Evolutionary conservation across 2,797 vertebrate species (phyloP).

Genomic region (Clamator glandarius): DNA sequence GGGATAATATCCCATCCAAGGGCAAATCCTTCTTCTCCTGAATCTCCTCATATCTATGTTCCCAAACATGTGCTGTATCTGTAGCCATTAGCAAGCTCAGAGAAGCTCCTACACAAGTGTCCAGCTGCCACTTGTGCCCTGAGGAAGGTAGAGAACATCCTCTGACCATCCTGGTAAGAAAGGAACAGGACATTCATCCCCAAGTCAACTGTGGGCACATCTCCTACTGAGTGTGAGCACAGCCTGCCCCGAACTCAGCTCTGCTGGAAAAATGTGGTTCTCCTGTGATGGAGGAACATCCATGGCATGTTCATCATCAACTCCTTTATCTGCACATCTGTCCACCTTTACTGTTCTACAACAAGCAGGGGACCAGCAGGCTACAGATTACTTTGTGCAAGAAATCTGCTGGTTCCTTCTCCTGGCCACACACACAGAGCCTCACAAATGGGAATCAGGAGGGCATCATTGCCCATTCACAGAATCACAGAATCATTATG

Average conservation of each 20-base stretch:
- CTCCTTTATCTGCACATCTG: not conserved
- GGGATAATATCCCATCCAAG: not conserved
- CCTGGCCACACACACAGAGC: not conserved
- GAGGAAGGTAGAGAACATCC: not conserved
- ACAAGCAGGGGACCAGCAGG: not conserved
- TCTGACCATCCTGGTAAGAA: not conserved
- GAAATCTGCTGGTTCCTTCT: not conserved
- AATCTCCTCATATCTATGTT: fast-evolving
- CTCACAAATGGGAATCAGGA: not conserved
- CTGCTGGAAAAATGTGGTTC: not conserved
- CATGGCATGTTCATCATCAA: not conserved
- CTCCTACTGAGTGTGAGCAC: not conserved
- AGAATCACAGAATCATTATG: no score
- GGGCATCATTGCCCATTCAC: fast-evolving
- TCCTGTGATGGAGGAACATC: not conserved
- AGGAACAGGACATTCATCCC: not conserved
- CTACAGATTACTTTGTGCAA: not conserved
- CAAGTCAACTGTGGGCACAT: not conserved
- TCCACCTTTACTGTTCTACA: not conserved
- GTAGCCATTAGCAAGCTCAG: not conserved
- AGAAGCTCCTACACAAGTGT: not conserved
- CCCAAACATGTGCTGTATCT: no score
- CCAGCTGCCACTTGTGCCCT: not conserved
- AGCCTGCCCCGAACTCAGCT: not conserved
- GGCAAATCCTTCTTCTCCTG: not conserved